phyloP scores from a whole-genome alignment of 2,797 vertebrate species.

The Chaenodraco wilsoni region DNA sequence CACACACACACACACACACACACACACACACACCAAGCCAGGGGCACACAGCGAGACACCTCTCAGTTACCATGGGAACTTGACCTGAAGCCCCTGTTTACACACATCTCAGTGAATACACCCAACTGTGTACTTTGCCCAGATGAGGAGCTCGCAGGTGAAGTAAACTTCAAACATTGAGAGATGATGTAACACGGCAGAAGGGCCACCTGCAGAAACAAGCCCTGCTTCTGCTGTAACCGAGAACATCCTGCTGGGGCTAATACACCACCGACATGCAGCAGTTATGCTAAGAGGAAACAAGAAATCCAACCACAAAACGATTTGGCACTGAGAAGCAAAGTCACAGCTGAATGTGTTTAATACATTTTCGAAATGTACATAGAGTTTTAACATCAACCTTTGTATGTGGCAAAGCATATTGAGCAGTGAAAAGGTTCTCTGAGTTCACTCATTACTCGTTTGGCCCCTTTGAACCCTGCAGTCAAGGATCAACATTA shows the following conservation, averaged over 20 bases:
- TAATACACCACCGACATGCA: neutral
- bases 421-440: neutral
- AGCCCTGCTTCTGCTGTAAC: conserved; percentile 17
- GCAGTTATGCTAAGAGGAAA: neutral
- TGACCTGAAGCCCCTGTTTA: conserved; percentile 57
- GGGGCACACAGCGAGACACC: conserved; percentile 45
- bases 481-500: neutral
- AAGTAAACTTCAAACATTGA: conserved; percentile 52
- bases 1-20: conserved; percentile 29
- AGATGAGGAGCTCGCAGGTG: conserved; percentile 37
- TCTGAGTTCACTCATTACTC: neutral
- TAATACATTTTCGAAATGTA: neutral
- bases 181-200: conserved; percentile 56
- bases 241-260: neutral
- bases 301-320: neutral
- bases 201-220: conserved; percentile 18
- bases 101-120: conserved; percentile 39
- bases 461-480: conserved; percentile 9
- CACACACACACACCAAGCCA: conserved; percentile 27
- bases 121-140: conserved; percentile 61
- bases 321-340: neutral
- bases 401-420: neutral
- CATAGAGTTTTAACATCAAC: neutral
- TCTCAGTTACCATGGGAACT: conserved; percentile 74
- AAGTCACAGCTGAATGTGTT: neutral